Evolutionary conservation across 1,140 invertebrate genomes (phyloP).

Genomic region (Diabrotica virgifera): DNA sequence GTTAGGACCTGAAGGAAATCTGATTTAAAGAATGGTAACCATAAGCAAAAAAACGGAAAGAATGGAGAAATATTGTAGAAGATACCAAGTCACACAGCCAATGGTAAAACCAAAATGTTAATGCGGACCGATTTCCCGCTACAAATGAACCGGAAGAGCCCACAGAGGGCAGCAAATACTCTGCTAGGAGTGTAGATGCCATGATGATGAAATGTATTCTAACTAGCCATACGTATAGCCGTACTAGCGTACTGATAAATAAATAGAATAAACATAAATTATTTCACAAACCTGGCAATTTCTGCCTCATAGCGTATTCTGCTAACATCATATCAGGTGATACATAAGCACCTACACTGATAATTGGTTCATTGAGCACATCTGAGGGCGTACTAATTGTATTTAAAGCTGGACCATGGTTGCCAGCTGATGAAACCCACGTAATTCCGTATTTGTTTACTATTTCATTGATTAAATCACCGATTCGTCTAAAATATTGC

Average conservation of each 20-base stretch:
- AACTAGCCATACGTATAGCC: no score
- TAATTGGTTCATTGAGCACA: slow-evolving; percentile 75
- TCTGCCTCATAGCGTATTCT: slow-evolving; percentile 87
- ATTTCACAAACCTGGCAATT: slow-evolving; percentile 57
- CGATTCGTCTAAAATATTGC: slow-evolving; percentile 64
- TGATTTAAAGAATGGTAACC: no score
- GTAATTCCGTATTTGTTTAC: slow-evolving; percentile 90
- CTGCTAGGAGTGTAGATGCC: no score
- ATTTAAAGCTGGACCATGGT: slow-evolving; percentile 88
- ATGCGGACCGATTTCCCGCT: no score
- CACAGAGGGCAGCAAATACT: no score
- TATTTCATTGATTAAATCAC: slow-evolving; percentile 83
- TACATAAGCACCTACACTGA: slow-evolving; percentile 94
- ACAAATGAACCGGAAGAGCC: no score
- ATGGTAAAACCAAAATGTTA: no score
- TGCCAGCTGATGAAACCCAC: slow-evolving; percentile 91
- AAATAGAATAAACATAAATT: no score
- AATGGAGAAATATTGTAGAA: no score
- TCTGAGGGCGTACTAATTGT: slow-evolving; percentile 93
- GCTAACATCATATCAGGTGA: slow-evolving; percentile 97
- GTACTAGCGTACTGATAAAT: not conserved
- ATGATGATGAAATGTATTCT: not conserved
- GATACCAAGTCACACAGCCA: no score
- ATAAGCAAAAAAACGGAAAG: no score
- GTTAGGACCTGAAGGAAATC: no score